Conservation (phyloP, 92 coral and sea anemone genomes). For the Montipora capitata region DNA sequence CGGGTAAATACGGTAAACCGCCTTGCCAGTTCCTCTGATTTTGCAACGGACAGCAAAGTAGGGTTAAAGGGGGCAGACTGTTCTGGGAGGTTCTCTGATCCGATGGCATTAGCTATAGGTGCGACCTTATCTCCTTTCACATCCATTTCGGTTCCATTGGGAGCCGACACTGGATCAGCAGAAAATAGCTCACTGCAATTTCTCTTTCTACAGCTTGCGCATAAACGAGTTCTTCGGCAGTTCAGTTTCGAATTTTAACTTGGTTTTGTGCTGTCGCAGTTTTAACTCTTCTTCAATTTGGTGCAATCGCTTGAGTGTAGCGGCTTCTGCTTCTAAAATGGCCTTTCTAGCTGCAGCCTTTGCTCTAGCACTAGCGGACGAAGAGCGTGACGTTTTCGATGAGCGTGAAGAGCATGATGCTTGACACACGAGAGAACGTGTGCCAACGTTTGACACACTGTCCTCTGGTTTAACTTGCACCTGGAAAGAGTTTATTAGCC, state of each 20-base stretch:
- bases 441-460: slow-evolving; percentile 47
- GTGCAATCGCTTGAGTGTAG: slow-evolving; percentile 25
- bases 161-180: too few relatives aligned
- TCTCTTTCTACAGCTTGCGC: slow-evolving; percentile 36
- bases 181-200: slow-evolving; percentile 6
- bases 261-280: slow-evolving; percentile 27
- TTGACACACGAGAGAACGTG: neutral
- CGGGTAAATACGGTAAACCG: too few relatives aligned
- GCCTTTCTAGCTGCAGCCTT: slow-evolving; percentile 56
- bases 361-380: slow-evolving; percentile 43
- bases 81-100: too few relatives aligned
- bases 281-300: slow-evolving; percentile 47
- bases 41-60: too few relatives aligned
- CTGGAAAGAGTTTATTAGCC: neutral
- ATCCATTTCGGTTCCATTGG: too few relatives aligned
- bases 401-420: neutral
- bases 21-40: too few relatives aligned
- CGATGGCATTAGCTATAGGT: too few relatives aligned
- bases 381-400: slow-evolving; percentile 15
- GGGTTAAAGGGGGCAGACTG: too few relatives aligned
- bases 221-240: slow-evolving; percentile 63
- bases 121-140: too few relatives aligned
- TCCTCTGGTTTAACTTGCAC: slow-evolving; percentile 52
- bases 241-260: slow-evolving; percentile 29
- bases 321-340: slow-evolving; percentile 58